Evolutionary conservation across 2,113 vertebrate genomes (phyloP).

Genomic region (Camelus dromedarius): DNA sequence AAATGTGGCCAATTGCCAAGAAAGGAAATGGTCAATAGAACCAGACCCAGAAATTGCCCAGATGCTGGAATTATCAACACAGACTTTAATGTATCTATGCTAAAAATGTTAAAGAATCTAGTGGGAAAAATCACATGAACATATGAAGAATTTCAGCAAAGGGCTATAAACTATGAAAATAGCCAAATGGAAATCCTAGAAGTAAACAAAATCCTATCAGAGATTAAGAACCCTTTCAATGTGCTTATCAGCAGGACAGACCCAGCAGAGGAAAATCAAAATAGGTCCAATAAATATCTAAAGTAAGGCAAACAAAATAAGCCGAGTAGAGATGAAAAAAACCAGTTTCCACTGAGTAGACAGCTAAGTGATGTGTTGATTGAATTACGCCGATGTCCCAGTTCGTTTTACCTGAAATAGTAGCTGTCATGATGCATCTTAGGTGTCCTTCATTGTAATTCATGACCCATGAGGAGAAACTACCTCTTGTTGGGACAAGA

Average conservation of each 20-base stretch:
- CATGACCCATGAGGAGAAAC: background rate
- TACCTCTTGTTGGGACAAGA: background rate
- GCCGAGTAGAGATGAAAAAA: background rate
- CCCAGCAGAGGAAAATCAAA: background rate
- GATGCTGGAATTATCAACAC: background rate
- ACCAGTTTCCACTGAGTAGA: background rate
- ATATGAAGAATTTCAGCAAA: background rate
- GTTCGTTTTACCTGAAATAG: background rate
- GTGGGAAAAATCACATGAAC: background rate
- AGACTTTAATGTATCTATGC: background rate
- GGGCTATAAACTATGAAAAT: background rate
- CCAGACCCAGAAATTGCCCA: background rate
- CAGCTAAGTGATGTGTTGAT: background rate
- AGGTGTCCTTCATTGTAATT: background rate
- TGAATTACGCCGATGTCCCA: background rate
- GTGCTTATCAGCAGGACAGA: background rate
- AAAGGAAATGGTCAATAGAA: background rate
- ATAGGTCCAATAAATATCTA: background rate
- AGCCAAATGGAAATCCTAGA: background rate
- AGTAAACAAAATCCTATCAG: background rate
- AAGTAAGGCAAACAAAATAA: conserved; percentile 36
- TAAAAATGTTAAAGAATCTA: background rate
- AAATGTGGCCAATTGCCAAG: background rate
- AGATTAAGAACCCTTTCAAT: background rate
- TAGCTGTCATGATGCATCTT: background rate